These are phyloP conservation scores for Panopea generosa DNA, from an alignment of 2,888 invertebrate genomes.

Conservation along the genomic window DNA sequence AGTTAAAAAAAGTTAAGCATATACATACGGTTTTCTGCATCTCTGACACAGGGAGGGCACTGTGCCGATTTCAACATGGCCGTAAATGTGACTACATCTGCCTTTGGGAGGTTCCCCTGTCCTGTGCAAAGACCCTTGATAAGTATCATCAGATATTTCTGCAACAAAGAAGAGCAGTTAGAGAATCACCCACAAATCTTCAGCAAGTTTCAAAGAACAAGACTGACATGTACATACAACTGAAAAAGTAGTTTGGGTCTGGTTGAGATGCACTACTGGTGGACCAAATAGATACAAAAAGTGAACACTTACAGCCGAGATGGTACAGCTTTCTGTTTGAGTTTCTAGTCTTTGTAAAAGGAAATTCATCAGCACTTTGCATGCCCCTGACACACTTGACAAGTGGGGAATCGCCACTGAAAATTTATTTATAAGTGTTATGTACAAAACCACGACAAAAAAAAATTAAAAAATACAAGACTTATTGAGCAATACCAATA, in stretches of 20 bases:
- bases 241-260: too few species aligned
- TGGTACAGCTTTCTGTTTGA: conserved; percentile 80
- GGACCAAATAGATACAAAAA: too few species aligned
- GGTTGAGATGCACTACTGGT: too few species aligned
- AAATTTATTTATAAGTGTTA: conserved; percentile 44
- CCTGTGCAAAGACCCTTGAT: conserved; percentile 91
- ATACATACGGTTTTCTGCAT: conserved; percentile 84
- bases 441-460: too few species aligned
- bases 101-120: conserved; percentile 89
- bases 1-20: too few species aligned
- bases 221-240: too few species aligned
- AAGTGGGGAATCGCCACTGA: conserved; percentile 90
- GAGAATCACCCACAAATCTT: background rate
- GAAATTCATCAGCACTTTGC: conserved; percentile 89
- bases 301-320: conserved; percentile 83
- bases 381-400: conserved; percentile 89
- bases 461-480: too few species aligned
- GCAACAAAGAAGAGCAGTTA: conserved; percentile 23
- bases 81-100: conserved; percentile 90
- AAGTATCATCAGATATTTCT: conserved; percentile 89
- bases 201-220: too few species aligned
- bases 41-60: conserved; percentile 86
- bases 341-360: conserved; percentile 86
- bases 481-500: too few species aligned
- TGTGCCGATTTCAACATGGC: conserved; percentile 92